Evolutionary conservation across 2,113 vertebrate genomes (phyloP), one percentile per base, ranked within the genome.

Genomic region (Pygoscelis adeliae): DNA sequence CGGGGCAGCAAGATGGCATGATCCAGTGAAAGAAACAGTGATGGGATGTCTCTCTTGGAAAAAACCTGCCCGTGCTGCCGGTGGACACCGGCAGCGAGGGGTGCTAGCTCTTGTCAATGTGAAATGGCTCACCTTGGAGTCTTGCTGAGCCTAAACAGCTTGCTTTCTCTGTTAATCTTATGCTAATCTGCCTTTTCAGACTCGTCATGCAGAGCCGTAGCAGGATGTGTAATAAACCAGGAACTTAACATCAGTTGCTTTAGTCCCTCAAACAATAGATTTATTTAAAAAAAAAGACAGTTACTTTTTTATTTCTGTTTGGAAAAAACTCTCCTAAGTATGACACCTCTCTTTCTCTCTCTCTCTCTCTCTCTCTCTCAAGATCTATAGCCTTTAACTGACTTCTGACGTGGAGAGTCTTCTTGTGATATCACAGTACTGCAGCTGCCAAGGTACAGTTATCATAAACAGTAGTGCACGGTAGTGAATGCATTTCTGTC

Each of bases 1-100:
- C 98, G 0, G 98, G 98, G 72, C 98, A 98, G 96, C 96, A 98
- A 2, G 98, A 98, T 80, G 83, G 96, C 83, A 95, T 98, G 91
- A 97, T 97, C 67, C 98, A 97, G 13, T 98, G 97, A 98, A 87
- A 78, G 40, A n/a, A 38, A 66, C 53, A 20, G 55, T 34, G 15
- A 11, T 18, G 15, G 36, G 49, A 26, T 11, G 9, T 63, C 63
- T 78, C n/a, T 66, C 65, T 65, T 83, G 61, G 63, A 34, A 62
- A 50, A 73, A 77, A 16, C 3, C 32, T 77, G 50, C 58, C n/a
- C 0, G 0, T 77, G 89, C 44, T 90, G 81, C 81, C 5, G 2
- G 26, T 62, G 90, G 72, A 70, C 18, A 14, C 27, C 40, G 30
- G n/a, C 52, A 90, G 30, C 1, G 1, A 78, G 79, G 52, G 55